A percentile compares a stretch with the other conserved stretches of the same genome.
Evolutionary conservation across 1,140 invertebrate genomes (phyloP).

Genomic region (Drosophila arawakana): DNA sequence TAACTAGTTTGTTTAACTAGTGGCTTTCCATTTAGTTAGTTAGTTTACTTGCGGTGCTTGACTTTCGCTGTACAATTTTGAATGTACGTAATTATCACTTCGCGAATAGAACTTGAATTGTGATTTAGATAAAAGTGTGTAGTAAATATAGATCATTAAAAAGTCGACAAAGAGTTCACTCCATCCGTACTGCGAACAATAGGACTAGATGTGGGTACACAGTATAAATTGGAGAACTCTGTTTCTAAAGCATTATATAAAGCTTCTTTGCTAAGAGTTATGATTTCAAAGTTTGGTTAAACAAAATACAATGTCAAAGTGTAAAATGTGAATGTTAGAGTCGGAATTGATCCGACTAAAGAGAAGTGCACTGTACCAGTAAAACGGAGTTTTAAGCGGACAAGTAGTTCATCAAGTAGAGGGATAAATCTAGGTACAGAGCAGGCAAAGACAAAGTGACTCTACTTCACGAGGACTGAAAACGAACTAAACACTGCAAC

Average conservation of each 20-base stretch:
- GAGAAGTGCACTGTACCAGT: not conserved
- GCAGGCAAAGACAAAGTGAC: not conserved
- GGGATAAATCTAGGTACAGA: not conserved
- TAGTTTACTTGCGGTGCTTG: slow-evolving; percentile 28
- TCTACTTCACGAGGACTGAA: slow-evolving; percentile 1
- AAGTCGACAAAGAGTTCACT: not conserved
- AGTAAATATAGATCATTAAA: no score
- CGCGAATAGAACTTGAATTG: not conserved
- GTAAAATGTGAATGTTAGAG: not conserved
- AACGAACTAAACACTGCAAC: slow-evolving; percentile 8
- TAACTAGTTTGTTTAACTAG: slow-evolving; percentile 31
- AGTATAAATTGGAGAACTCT: no score
- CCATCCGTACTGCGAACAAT: not conserved
- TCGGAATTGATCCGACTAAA: not conserved
- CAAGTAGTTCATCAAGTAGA: not conserved
- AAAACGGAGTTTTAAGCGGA: not conserved
- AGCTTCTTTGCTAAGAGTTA: no score
- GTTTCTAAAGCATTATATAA: no score
- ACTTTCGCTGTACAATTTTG: slow-evolving; percentile 3
- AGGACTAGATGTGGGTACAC: no score
- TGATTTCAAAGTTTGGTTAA: not conserved
- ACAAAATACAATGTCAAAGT: slow-evolving; percentile 17
- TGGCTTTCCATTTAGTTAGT: slow-evolving; percentile 33
- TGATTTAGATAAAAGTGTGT: slow-evolving; percentile 13
- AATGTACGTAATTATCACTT: slow-evolving; percentile 25